phyloP scores from a whole-genome alignment of 2,888 invertebrate species.

The Margaritifera margaritifera region DNA sequence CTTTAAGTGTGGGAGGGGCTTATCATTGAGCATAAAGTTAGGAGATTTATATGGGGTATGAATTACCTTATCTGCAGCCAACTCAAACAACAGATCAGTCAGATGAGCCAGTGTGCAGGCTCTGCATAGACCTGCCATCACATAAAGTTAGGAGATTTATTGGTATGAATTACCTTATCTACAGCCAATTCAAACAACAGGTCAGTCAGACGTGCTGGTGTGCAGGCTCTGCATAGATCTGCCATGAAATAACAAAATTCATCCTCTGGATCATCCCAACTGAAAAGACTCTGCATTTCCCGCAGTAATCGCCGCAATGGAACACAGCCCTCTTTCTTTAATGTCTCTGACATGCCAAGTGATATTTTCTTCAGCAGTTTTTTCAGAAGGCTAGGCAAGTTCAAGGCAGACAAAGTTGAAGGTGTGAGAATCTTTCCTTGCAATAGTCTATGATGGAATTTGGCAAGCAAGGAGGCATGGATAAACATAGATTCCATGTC shows the following conservation, averaged over 20 bases:
- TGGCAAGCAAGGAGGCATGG: slow-evolving; percentile 23
- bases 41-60: background rate
- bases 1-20: too few relatives aligned
- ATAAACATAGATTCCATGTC: slow-evolving; percentile 23
- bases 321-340: slow-evolving; percentile 41
- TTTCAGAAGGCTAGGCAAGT: slow-evolving; percentile 22
- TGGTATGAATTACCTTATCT: slow-evolving; percentile 47
- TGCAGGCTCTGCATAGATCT: slow-evolving; percentile 31
- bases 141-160: slow-evolving; percentile 7
- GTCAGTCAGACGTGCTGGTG: slow-evolving; percentile 50
- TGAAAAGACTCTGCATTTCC: slow-evolving; percentile 30
- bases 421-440: slow-evolving; percentile 23
- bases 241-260: slow-evolving; percentile 25
- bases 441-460: slow-evolving; percentile 27
- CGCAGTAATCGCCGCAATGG: slow-evolving; percentile 24
- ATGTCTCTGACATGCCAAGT: slow-evolving; percentile 28
- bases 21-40: background rate
- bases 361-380: slow-evolving; percentile 41
- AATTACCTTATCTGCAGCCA: slow-evolving; percentile 52
- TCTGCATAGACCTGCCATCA: slow-evolving; percentile 33
- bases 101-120: slow-evolving; percentile 44
- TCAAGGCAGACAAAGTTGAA: slow-evolving; percentile 11
- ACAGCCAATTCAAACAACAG: slow-evolving; percentile 44
- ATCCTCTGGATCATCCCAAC: slow-evolving; percentile 9
- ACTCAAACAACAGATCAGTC: slow-evolving; percentile 45